These are phyloP conservation scores for Pammene aurita DNA, from an alignment of 2,888 invertebrate species.

Conservation along the genomic window DNA sequence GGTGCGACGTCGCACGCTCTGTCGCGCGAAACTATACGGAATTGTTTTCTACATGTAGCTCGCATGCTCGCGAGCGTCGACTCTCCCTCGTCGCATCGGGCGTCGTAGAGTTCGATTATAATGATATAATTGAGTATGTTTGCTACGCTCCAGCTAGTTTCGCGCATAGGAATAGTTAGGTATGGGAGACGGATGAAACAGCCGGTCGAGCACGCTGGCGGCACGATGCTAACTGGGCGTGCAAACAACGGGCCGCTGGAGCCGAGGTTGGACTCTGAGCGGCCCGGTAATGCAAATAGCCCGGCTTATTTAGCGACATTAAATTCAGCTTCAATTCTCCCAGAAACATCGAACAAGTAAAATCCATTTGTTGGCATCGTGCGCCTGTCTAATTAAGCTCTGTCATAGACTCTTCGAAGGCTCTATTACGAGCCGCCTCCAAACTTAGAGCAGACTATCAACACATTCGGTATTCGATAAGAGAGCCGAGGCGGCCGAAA, in stretches of 20 bases:
- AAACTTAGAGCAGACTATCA: constrained; percentile 79
- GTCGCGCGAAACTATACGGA: constrained; percentile 74
- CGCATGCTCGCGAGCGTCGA: constrained; percentile 57
- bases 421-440: constrained; percentile 81
- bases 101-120: constrained; percentile 39
- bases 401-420: constrained; percentile 83
- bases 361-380: constrained; percentile 79
- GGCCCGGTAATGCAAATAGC: constrained; percentile 59
- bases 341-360: constrained; percentile 77
- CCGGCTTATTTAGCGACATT: constrained; percentile 52
- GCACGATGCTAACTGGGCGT: constrained; percentile 52
- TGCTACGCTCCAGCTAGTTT: constrained; percentile 7
- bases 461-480: constrained; percentile 78
- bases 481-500: constrained; percentile 56
- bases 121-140: constrained; percentile 18
- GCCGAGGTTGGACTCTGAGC: constrained; percentile 17
- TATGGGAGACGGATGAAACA: constrained; percentile 11
- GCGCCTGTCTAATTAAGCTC: constrained; percentile 83
- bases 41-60: constrained; percentile 66
- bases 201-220: constrained; percentile 41
- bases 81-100: constrained; percentile 53
- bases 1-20: constrained; percentile 72
- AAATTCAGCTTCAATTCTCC: constrained; percentile 64
- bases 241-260: constrained; percentile 51
- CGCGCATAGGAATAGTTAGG: not conserved